phyloP scores from a whole-genome alignment of 1,140 invertebrate species.

The Sycobia sp. region DNA sequence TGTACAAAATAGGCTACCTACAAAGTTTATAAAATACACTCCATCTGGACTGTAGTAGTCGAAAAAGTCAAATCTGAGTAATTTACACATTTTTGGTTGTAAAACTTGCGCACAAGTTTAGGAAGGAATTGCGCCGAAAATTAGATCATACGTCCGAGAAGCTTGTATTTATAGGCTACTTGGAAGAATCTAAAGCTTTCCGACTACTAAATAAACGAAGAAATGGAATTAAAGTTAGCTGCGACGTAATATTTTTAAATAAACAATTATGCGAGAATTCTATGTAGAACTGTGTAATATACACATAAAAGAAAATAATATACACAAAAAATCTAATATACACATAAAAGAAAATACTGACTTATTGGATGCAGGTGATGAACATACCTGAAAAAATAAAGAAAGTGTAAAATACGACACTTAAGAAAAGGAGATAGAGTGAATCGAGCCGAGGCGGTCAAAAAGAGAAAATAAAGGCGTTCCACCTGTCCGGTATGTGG shows the following conservation, averaged over 20 bases:
- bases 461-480: background rate
- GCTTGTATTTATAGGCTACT: no score
- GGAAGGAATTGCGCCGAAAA: slow-evolving; percentile 4
- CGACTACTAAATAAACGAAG: background rate
- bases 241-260: slow-evolving; percentile 33
- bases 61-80: slow-evolving; percentile 38
- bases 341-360: background rate
- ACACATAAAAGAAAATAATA: no score
- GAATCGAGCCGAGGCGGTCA: background rate
- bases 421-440: background rate
- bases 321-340: no score
- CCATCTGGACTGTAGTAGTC: slow-evolving; percentile 47
- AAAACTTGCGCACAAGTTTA: slow-evolving; percentile 23
- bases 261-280: background rate
- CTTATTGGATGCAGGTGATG: background rate
- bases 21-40: slow-evolving; percentile 35
- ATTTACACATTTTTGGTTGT: slow-evolving; percentile 30
- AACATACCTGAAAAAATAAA: no score
- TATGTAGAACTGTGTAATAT: background rate
- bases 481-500: background rate
- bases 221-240: background rate
- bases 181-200: no score
- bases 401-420: no score
- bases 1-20: background rate
- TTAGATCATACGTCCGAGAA: background rate